Evolutionary conservation across 2,113 vertebrate species (phyloP).

Genomic region (Pardalotus punctatus): DNA sequence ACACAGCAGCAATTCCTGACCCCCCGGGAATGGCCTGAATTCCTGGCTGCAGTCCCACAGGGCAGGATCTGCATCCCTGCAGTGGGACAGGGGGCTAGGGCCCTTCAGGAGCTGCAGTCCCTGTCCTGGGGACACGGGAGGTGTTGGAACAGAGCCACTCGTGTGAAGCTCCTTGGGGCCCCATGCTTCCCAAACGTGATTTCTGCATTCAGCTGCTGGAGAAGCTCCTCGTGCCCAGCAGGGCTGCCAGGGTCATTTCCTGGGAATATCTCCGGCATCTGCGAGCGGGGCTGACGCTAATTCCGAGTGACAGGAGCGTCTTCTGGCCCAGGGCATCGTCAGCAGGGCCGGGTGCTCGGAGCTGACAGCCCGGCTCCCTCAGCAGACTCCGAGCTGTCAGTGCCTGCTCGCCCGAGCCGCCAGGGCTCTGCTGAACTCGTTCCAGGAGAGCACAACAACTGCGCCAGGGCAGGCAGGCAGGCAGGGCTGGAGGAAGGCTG

Average conservation of each 20-base stretch:
- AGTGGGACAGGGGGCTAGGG: background rate
- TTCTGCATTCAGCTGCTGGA: background rate
- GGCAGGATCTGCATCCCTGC: background rate
- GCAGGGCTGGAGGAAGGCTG: background rate
- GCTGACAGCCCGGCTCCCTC: background rate
- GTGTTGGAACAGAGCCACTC: too few relatives aligned
- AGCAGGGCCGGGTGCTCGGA: background rate
- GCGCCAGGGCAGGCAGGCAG: background rate
- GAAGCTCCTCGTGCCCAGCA: background rate
- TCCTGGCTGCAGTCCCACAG: background rate
- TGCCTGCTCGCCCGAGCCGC: background rate
- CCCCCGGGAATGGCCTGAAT: background rate
- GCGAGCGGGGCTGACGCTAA: background rate
- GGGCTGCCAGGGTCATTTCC: background rate
- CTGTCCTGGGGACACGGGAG: background rate
- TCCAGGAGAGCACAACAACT: background rate
- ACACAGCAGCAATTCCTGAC: background rate
- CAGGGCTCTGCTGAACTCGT: background rate
- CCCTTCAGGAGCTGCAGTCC: background rate
- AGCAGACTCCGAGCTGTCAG: background rate
- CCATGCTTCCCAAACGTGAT: background rate
- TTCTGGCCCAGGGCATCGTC: background rate
- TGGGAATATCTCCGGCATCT: background rate
- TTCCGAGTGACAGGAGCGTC: constrained; percentile 6
- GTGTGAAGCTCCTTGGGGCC: background rate